Base-by-base conservation (phyloP, 1,140 invertebrate species). In the Pogonognathellus flavescens region DNA sequence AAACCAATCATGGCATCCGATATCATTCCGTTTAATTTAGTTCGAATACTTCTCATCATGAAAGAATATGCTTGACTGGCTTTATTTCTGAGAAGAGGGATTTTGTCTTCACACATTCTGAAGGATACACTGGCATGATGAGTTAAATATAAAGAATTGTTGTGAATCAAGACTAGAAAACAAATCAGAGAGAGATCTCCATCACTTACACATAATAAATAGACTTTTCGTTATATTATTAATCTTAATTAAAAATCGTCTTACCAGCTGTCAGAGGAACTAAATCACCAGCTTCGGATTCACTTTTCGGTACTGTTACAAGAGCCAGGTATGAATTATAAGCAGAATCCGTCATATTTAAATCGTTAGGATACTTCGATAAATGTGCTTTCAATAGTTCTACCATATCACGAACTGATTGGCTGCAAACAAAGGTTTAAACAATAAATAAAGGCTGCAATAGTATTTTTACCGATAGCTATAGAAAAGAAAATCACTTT, bases 81-180 rank as follows among this genome's bases (percentile, higher is more conserved):
- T 55, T 91, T 89, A 66, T 90, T 89, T 18, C 92, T 87, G 9
- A 90, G 88, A 20, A 87, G 14, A 0, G 92, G 91, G n/a, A 93
- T 89, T 80, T 90, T 91, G 18, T 91, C 88, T 72, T 90, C 90
- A 62, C 82, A 83, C 13, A 91, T 91, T 94, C 93, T 88, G 93
- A 93, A 7, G 93, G 93, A 80, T 94, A 90, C 9, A 92, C 93
- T 76, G 94, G 92, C 49, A 96, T 94, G 93, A 91, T 97, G 95
- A 0, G 94, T 93, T 0, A 98, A 92, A 90, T 95, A 98, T 93
- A 96, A 94, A 89, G 96, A 97, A 90, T 98, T 98, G 91, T 98
- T 99, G 91, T 97, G 95, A 89, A 97, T 96, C 20, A 98, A 89
- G n/a, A 95, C 97, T 95, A 22, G 31, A 41, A 41, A 41, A 41